Percentiles rank a stretch among this genome's conserved stretches.
phyloP scores from a whole-genome alignment of 2,113 vertebrate genomes.

The Holacanthus passer region DNA sequence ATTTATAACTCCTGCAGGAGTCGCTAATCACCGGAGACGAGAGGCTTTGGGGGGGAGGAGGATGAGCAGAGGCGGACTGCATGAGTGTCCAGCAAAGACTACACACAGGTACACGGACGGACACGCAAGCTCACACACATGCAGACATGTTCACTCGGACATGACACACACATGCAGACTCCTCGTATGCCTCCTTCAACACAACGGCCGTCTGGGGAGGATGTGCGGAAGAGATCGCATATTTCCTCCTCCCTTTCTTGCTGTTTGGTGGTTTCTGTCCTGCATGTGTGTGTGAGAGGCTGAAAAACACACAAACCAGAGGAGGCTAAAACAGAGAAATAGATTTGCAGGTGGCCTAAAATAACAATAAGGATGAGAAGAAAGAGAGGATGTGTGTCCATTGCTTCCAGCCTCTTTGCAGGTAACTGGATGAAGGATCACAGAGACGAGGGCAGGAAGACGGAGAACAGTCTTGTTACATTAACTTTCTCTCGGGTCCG shows the following conservation, averaged over 20 bases:
- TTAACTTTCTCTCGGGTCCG: slow-evolving; percentile 65
- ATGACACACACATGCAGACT: slow-evolving; percentile 60
- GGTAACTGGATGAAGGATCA: slow-evolving; percentile 44
- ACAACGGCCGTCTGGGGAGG: slow-evolving; percentile 82
- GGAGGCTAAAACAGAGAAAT: slow-evolving; percentile 56
- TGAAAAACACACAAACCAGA: slow-evolving; percentile 45
- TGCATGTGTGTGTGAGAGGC: slow-evolving; percentile 65
- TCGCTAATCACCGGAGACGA: slow-evolving; percentile 84
- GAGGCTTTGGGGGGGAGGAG: slow-evolving; percentile 54
- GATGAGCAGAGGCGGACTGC: slow-evolving; percentile 68
- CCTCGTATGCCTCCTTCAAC: slow-evolving; percentile 66
- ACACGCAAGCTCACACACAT: slow-evolving; percentile 59
- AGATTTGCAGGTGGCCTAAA: slow-evolving; percentile 83
- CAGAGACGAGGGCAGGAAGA: slow-evolving; percentile 43
- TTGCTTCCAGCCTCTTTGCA: slow-evolving; percentile 43
- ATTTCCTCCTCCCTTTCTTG: slow-evolving; percentile 72
- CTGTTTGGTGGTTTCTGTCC: slow-evolving; percentile 59
- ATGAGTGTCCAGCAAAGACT: slow-evolving; percentile 65
- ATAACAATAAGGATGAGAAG: slow-evolving; percentile 75
- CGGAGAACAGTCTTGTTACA: slow-evolving; percentile 53
- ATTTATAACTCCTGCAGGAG: slow-evolving; percentile 85
- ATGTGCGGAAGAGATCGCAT: slow-evolving; percentile 81
- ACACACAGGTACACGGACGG: slow-evolving; percentile 48
- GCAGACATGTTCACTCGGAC: too few relatives aligned
- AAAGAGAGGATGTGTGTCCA: slow-evolving; percentile 67